Evolutionary conservation across 2,888 invertebrate genomes (phyloP).

Genomic region (Smittia aterrima): DNA sequence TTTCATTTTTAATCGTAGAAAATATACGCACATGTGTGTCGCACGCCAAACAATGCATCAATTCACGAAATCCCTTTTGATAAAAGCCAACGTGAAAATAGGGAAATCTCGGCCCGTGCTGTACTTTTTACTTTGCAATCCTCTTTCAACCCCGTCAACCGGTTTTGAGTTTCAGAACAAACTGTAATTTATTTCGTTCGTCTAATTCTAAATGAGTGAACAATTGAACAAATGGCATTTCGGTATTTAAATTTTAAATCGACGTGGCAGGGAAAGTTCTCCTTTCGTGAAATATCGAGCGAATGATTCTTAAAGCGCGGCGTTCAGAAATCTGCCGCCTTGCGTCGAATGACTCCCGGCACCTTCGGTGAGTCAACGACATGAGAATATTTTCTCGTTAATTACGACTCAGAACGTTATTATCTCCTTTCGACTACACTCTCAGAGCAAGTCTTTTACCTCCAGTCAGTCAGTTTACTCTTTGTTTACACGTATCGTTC

Average conservation of each 20-base stretch:
- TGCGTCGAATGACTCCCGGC: background rate
- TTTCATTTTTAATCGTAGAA: constrained; percentile 40
- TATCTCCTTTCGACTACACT: background rate
- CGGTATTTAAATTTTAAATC: constrained; percentile 40
- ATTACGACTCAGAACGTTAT: constrained; percentile 6
- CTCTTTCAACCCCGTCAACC: background rate
- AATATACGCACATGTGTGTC: constrained; percentile 35
- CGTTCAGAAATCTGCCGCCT: background rate
- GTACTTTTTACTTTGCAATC: constrained; percentile 19
- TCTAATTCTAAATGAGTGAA: constrained; percentile 38
- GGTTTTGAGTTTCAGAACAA: constrained; percentile 31
- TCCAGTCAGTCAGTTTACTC: constrained; percentile 16
- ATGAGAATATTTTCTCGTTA: background rate
- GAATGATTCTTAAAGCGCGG: background rate
- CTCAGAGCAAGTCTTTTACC: constrained; percentile 24
- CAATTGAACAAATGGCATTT: constrained; percentile 42
- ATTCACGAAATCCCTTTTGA: constrained; percentile 32
- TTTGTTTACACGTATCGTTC: constrained; percentile 36
- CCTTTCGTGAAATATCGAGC: background rate
- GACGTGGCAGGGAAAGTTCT: constrained; percentile 10
- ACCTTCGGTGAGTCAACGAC: constrained; percentile 36
- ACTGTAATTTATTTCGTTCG: constrained; percentile 31
- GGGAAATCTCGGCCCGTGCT: constrained; percentile 25
- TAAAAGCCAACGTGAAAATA: constrained; percentile 19
- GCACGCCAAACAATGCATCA: constrained; percentile 31